Evolutionary conservation across 1,140 invertebrate species (phyloP).

Genomic region (Streblospio benedicti): DNA sequence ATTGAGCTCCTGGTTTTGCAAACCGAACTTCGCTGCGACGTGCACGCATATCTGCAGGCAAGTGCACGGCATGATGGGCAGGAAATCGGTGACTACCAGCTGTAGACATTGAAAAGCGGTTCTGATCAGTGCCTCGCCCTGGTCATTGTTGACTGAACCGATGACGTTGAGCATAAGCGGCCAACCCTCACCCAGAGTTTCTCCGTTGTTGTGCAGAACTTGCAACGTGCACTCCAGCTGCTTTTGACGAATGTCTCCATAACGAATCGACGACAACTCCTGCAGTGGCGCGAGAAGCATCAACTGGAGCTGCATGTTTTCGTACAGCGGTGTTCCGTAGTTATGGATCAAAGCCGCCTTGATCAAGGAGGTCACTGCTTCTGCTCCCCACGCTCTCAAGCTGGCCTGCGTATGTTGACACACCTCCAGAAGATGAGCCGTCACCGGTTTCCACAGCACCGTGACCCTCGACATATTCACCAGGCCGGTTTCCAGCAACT

Average conservation of each 20-base stretch:
- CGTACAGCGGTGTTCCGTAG: constrained; percentile 70
- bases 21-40: constrained; percentile 89
- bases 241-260: constrained; percentile 85
- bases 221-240: constrained; percentile 91
- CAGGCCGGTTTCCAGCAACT: constrained; percentile 88
- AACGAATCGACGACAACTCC: constrained; percentile 76
- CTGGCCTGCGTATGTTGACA: constrained; percentile 89
- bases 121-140: constrained; percentile 82
- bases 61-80: constrained; percentile 75
- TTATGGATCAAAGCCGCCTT: constrained; percentile 73
- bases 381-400: constrained; percentile 95
- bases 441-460: constrained; percentile 91
- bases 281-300: constrained; percentile 78
- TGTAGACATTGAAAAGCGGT: constrained; percentile 93
- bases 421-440: constrained; percentile 88
- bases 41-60: constrained; percentile 84
- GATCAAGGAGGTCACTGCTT: constrained; percentile 89
- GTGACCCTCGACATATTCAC: constrained; percentile 89
- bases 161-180: constrained; percentile 87
- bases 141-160: constrained; percentile 82
- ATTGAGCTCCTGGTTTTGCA: constrained; percentile 93
- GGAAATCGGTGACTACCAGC: constrained; percentile 90
- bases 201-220: constrained; percentile 83
- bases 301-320: constrained; percentile 79
- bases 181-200: constrained; percentile 86